A percentile compares a stretch with the other conserved stretches of the same genome.
Evolutionary conservation across 2,888 invertebrate genomes (phyloP).

Genomic region (Epistrophella euchroma): DNA sequence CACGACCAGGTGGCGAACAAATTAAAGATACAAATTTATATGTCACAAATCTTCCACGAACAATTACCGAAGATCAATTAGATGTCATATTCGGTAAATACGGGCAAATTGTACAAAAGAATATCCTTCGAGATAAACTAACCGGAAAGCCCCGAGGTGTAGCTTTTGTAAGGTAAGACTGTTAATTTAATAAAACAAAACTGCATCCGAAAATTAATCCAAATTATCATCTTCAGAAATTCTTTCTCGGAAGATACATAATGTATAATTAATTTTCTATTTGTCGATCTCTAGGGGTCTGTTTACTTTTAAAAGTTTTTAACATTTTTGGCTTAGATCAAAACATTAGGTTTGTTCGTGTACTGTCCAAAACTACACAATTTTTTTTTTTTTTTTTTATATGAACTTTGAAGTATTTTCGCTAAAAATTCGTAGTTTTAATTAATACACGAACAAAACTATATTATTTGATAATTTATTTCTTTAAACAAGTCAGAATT

Average conservation of each 20-base stretch:
- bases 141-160: constrained; percentile 95
- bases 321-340: too few relatives aligned
- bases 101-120: constrained; percentile 96
- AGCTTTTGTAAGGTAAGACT: constrained; percentile 93
- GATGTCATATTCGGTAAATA: constrained; percentile 94
- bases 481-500: too few relatives aligned
- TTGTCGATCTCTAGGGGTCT: neutral
- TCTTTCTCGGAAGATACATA: too few relatives aligned
- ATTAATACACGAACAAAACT: too few relatives aligned
- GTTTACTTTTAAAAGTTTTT: neutral
- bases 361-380: too few relatives aligned
- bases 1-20: constrained; percentile 94
- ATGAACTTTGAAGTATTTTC: too few relatives aligned
- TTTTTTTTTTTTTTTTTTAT: too few relatives aligned
- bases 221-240: neutral
- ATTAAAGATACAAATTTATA: constrained; percentile 97
- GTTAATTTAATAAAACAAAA: constrained; percentile 1
- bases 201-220: neutral
- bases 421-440: too few relatives aligned
- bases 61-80: constrained; percentile 92
- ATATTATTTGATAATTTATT: too few relatives aligned
- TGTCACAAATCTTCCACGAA: constrained; percentile 95
- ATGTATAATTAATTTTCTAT: too few relatives aligned
- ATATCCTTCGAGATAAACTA: constrained; percentile 94
- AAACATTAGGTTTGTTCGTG: too few relatives aligned